Percentiles rank a stretch among this genome's conserved stretches.
phyloP scores from a whole-genome alignment of 2,113 vertebrate species.

The Pagrus major region DNA sequence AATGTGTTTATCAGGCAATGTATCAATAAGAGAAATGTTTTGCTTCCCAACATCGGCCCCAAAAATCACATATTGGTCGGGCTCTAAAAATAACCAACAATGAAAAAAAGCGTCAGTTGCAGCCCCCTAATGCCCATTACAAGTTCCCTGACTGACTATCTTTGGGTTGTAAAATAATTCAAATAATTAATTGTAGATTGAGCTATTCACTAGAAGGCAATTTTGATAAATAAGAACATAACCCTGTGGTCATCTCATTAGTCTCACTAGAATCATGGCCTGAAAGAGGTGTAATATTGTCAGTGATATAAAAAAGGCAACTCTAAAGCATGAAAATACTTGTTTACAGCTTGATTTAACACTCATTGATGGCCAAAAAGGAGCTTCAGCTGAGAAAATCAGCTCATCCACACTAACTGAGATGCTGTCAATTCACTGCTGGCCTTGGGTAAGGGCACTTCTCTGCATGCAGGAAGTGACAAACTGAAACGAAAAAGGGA shows the following conservation, averaged over 20 bases:
- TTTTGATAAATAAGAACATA: too few species aligned
- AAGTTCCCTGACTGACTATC: too few species aligned
- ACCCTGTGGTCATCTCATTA: neutral
- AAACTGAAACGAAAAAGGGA: conserved; percentile 7
- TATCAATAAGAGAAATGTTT: too few species aligned
- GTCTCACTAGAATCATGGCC: neutral
- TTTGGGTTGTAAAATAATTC: too few species aligned
- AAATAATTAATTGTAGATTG: too few species aligned
- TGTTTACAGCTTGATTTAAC: neutral
- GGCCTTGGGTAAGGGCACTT: neutral
- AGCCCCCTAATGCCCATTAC: too few species aligned
- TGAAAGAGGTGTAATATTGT: neutral
- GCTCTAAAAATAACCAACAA: too few species aligned
- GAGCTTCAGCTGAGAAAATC: neutral
- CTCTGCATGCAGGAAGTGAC: conserved; percentile 10
- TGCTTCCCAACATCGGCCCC: too few species aligned
- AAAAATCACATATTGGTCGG: too few species aligned
- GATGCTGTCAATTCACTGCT: conserved; percentile 2
- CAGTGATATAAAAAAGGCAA: neutral
- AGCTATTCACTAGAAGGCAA: too few species aligned
- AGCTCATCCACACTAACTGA: neutral
- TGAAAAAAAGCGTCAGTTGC: too few species aligned
- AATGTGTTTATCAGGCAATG: too few species aligned
- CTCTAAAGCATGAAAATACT: neutral
- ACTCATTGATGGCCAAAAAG: neutral